These are phyloP conservation scores for Eclectus roratus DNA, from an alignment of 2,113 vertebrate genomes.

Conservation along the genomic window DNA sequence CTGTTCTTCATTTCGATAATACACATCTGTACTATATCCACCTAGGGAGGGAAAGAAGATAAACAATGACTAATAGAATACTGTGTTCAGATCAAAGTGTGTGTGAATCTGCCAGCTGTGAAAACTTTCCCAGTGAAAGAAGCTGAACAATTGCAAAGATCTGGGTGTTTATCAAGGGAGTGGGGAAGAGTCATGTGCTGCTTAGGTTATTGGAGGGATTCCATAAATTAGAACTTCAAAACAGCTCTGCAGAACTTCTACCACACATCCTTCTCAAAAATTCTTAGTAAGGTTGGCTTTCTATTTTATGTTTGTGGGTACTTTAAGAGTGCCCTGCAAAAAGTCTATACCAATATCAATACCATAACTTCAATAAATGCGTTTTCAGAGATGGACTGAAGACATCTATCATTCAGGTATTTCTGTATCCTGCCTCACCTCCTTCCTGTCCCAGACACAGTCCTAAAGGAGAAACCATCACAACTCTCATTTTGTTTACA, in stretches of 20 bases:
- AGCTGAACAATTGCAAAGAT: not conserved
- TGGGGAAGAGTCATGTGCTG: not conserved
- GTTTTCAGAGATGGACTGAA: not conserved
- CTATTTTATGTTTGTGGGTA: not conserved
- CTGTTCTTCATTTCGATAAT: slow-evolving; percentile 87
- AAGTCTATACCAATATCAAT: not conserved
- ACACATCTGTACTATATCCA: slow-evolving; percentile 98
- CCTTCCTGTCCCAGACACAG: not conserved
- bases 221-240: not conserved
- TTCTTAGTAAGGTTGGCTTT: not conserved
- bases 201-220: not conserved
- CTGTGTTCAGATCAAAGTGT: not conserved
- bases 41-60: slow-evolving; percentile 67
- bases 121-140: not conserved
- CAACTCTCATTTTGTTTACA: not conserved
- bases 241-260: not conserved
- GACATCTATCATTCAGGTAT: not conserved
- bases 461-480: not conserved
- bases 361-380: not conserved
- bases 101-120: not conserved
- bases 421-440: not conserved
- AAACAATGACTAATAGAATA: not conserved
- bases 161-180: not conserved
- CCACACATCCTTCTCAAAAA: not conserved
- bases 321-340: not conserved